These are phyloP conservation scores for Chitala chitala DNA, from an alignment of 2,113 vertebrate species.

Conservation along the genomic window DNA sequence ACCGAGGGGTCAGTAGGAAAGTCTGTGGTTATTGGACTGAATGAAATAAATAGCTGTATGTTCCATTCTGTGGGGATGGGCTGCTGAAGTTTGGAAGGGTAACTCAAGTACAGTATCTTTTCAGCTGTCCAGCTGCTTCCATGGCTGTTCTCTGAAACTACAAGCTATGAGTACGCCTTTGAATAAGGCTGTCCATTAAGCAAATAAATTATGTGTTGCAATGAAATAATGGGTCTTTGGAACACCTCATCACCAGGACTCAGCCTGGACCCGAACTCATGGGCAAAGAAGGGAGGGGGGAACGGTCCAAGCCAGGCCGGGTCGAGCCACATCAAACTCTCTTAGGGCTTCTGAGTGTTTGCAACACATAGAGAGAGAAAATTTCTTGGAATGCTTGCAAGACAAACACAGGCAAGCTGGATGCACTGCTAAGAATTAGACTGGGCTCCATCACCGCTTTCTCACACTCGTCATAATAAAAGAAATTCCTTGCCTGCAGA, in stretches of 20 bases:
- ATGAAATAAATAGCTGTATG: too few species aligned
- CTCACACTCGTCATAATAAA: conserved; percentile 15
- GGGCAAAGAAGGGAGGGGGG: too few species aligned
- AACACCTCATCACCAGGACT: not conserved
- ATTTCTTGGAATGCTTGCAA: conserved; percentile 11
- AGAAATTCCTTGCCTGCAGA: not conserved
- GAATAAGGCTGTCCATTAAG: not conserved
- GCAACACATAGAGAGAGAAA: not conserved
- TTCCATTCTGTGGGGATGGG: too few species aligned
- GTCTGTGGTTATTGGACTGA: too few species aligned
- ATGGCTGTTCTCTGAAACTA: not conserved
- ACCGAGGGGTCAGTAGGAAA: too few species aligned
- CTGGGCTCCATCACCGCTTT: not conserved
- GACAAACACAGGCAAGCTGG: not conserved
- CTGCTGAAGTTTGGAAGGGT: too few species aligned
- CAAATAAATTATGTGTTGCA: not conserved
- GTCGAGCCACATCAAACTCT: not conserved
- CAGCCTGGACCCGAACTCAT: not conserved
- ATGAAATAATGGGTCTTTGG: conserved; percentile 1
- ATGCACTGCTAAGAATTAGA: not conserved
- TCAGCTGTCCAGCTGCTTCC: not conserved
- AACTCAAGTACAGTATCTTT: too few species aligned
- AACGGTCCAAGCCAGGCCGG: not conserved
- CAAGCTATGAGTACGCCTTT: not conserved
- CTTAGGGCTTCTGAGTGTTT: not conserved